Evolutionary conservation across 2,888 invertebrate genomes (phyloP).

Genomic region (Thalpophila matura): DNA sequence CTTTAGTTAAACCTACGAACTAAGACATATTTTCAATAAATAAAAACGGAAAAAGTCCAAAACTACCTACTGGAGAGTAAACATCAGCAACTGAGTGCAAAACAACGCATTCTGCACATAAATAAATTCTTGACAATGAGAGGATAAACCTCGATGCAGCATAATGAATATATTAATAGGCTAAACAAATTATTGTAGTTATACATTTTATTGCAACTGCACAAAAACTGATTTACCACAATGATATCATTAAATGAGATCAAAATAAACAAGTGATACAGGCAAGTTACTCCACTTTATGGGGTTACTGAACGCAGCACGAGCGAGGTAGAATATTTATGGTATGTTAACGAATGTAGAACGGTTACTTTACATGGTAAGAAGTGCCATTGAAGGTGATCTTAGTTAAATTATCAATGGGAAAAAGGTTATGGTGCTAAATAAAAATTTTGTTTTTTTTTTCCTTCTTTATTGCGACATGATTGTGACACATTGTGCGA

Average conservation of each 20-base stretch:
- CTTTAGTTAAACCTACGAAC: too few species aligned
- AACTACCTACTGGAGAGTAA: too few species aligned
- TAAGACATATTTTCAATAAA: too few species aligned
- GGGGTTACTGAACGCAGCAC: conserved; percentile 26
- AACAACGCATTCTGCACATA: not conserved
- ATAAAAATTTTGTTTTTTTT: not conserved
- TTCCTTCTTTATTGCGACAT: too few species aligned
- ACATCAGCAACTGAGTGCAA: not conserved
- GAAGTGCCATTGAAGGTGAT: conserved; percentile 47
- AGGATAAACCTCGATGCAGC: not conserved
- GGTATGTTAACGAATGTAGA: conserved; percentile 66
- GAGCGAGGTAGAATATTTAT: conserved; percentile 69
- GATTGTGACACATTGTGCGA: too few species aligned
- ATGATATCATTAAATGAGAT: not conserved
- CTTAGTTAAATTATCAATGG: conserved; percentile 4
- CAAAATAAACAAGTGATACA: conserved; percentile 2
- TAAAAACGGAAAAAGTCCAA: too few species aligned
- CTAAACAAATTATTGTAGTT: not conserved
- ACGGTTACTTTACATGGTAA: conserved; percentile 41
- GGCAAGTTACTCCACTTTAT: conserved; percentile 31
- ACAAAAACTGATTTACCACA: not conserved
- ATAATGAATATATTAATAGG: conserved; percentile 1
- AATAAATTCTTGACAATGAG: not conserved
- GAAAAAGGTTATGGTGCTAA: not conserved
- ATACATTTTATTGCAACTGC: not conserved